Evolutionary conservation across 2,797 vertebrate genomes (phyloP).

Genomic region (Scleropages formosus): DNA sequence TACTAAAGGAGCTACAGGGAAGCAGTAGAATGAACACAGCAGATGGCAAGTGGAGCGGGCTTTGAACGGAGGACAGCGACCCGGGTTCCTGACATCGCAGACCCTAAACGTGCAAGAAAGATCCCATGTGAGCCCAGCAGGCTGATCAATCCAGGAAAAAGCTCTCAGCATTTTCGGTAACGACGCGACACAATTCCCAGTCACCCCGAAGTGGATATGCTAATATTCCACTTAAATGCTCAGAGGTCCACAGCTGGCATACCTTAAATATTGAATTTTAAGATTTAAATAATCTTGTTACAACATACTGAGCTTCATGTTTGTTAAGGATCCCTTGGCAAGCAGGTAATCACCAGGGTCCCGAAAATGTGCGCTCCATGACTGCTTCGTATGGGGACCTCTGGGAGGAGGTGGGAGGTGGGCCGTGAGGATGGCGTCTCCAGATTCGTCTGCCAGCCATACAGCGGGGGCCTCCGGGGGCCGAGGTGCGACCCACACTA

Average conservation of each 20-base stretch:
- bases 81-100: neutral
- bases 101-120: conserved; percentile 6
- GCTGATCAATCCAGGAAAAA: neutral
- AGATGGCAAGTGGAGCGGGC: neutral
- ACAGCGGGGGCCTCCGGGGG: no score
- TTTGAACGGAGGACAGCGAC: neutral
- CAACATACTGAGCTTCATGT: conserved; percentile 41
- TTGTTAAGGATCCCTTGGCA: conserved; percentile 40
- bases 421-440: neutral
- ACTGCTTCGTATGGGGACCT: no score
- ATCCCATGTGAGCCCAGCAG: no score
- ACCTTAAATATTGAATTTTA: conserved; percentile 48
- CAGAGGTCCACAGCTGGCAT: conserved; percentile 42
- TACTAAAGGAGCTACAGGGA: neutral
- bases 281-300: conserved; percentile 38
- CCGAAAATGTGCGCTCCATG: no score
- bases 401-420: neutral
- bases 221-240: conserved; percentile 48
- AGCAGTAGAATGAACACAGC: neutral
- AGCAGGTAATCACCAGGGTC: no score
- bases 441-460: neutral
- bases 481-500: no score
- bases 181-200: neutral
- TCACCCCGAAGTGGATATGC: conserved; percentile 47
- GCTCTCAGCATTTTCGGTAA: neutral